These are phyloP conservation scores for Magallana ariakensis DNA, from an alignment of 1,140 invertebrate species.

Conservation along the genomic window DNA sequence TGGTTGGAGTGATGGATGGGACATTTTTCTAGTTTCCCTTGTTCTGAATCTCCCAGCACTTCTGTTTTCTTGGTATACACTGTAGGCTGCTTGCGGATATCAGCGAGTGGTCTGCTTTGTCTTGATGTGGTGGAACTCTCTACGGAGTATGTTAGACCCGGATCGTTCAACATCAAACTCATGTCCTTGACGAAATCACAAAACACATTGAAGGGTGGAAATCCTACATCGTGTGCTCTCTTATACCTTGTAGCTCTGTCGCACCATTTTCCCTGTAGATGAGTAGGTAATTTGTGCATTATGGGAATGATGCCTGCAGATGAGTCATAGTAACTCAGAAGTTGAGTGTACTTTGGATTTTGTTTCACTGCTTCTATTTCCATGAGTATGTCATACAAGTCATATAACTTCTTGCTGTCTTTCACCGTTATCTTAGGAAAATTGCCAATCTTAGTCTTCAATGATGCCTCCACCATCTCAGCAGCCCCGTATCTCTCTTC, in stretches of 20 bases:
- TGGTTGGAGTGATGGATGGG: no score
- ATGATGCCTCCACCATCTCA: constrained; percentile 47
- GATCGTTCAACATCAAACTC: constrained; percentile 48
- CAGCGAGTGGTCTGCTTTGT: not conserved
- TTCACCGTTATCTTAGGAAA: no score
- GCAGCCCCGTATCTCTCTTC: constrained; percentile 38
- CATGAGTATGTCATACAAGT: constrained; percentile 33
- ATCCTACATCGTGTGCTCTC: constrained; percentile 23
- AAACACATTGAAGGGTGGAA: constrained; percentile 58
- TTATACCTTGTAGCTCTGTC: constrained; percentile 46
- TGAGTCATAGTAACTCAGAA: constrained; percentile 42
- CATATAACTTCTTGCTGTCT: no score
- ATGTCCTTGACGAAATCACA: constrained; percentile 57
- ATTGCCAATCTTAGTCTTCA: constrained; percentile 49
- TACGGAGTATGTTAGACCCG: not conserved
- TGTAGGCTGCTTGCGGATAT: not conserved
- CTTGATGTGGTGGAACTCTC: not conserved
- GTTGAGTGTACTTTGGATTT: not conserved
- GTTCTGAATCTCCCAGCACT: not conserved
- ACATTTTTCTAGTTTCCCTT: not conserved
- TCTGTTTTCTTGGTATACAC: not conserved
- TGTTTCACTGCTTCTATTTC: constrained; percentile 23
- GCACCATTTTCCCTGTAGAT: constrained; percentile 57
- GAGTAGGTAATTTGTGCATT: constrained; percentile 41
- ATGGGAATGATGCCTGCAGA: constrained; percentile 45